Base-by-base conservation (phyloP, 2,888 invertebrate species). In the Mimachlamys varia region DNA sequence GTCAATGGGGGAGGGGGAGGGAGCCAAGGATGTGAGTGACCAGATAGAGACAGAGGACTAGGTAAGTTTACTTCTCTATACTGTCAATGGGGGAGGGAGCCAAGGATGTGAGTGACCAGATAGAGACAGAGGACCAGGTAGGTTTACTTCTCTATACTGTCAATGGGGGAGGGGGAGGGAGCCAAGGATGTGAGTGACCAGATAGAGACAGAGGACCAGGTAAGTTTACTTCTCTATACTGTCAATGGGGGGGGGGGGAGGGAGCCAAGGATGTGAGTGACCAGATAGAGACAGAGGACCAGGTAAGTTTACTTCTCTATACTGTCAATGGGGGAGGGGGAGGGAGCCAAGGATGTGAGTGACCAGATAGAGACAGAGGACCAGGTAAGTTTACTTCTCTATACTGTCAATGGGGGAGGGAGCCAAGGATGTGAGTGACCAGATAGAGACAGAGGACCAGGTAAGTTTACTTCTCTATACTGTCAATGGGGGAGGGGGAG, bases 201-300 rank as follows among this genome's bases (percentile, higher is more conserved):
- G 95, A 98, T 99, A 89, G 98, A 98, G 96, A 98, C 98, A n/a
- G 97, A 97, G 93, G 99, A 99, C 97, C 99, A 99, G 96, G 95
- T 97, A 91, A 89, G 91, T 19, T 19, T 58, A 58, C n/a, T n/a
- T 58, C 22, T 58, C 58, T n/a, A 58, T 58, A 58, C 58, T 2
- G 12, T 5, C 53, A 58, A 19, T 22, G 58, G 58, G 58, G 7
- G n/a, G 99, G 92, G 99, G 99, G n/a, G n/a, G n/a, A n/a, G n/a
- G n/a, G n/a, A n/a, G 0, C 98, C 94, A 98, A 98, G 95, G 99
- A 99, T 96, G 99, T 99, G 49, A 99, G 99, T 0, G 99, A 99
- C 92, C 98, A 96, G 95, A 98, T 99, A 89, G 98, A 98, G 96
- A 98, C 98, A n/a, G 97, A 97, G 93, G 99, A 99, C 97, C 99